Percentiles rank a stretch among this genome's conserved stretches.
phyloP scores from a whole-genome alignment of 2,113 vertebrate genomes.

The Prietella phreatophila region DNA sequence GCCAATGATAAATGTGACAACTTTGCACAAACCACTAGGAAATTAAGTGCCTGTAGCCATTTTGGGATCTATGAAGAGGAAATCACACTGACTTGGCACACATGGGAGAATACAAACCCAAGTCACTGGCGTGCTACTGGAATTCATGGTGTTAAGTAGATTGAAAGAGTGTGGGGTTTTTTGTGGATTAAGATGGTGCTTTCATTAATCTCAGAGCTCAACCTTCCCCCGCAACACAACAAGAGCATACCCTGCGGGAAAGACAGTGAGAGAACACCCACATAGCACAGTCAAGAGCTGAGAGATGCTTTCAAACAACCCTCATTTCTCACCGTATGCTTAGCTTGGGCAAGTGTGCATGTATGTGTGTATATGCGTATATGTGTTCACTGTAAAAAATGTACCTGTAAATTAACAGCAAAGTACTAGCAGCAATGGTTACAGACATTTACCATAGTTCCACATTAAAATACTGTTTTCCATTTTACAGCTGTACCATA shows the following conservation, averaged over 20 bases:
- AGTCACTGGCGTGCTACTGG: constrained; percentile 67
- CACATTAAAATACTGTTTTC: too few species aligned
- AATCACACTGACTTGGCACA: constrained; percentile 66
- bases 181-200: constrained; percentile 73
- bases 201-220: constrained; percentile 74
- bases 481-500: too few species aligned
- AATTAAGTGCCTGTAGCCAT: constrained; percentile 63
- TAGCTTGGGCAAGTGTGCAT: constrained; percentile 50
- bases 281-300: constrained; percentile 61
- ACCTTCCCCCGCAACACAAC: constrained; percentile 72
- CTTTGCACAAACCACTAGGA: constrained; percentile 27
- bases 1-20: constrained; percentile 42
- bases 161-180: constrained; percentile 68
- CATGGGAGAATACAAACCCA: constrained; percentile 62
- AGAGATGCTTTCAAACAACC: constrained; percentile 62
- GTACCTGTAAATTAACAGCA: too few species aligned
- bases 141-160: constrained; percentile 71
- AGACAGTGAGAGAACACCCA: constrained; percentile 70
- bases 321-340: constrained; percentile 55
- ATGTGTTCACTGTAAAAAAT: too few species aligned
- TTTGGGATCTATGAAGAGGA: constrained; percentile 57
- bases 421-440: too few species aligned
- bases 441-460: too few species aligned
- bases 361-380: constrained; percentile 38
- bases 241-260: constrained; percentile 67